Percentiles rank a stretch among this genome's conserved stretches.
Evolutionary conservation across 2,797 vertebrate species (phyloP).

Genomic region (Chaetodon trifasciatus): DNA sequence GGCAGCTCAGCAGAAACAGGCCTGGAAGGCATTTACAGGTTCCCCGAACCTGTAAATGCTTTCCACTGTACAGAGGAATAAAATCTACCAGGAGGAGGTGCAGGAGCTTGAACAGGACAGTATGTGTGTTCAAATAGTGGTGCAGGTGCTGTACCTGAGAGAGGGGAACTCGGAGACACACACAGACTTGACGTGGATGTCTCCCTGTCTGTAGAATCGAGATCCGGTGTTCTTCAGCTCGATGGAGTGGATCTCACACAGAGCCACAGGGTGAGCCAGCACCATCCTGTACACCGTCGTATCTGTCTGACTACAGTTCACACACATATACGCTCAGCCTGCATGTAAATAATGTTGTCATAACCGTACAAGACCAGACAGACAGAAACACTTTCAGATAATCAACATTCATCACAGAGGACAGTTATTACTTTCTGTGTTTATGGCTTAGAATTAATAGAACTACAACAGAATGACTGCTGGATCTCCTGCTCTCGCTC

Average conservation of each 20-base stretch:
- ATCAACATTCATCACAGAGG: slow-evolving; percentile 8
- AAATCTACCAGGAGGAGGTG: background rate
- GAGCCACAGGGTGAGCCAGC: slow-evolving; percentile 67
- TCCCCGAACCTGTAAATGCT: slow-evolving; percentile 7
- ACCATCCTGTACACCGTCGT: slow-evolving; percentile 71
- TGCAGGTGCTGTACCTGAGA: slow-evolving; percentile 56
- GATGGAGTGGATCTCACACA: slow-evolving; percentile 82
- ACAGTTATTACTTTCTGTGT: slow-evolving; percentile 23
- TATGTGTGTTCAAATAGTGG: background rate
- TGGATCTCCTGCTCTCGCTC: background rate
- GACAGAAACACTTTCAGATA: background rate
- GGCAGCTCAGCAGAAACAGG: slow-evolving; percentile 13
- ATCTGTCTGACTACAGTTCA: slow-evolving; percentile 65
- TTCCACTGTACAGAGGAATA: background rate
- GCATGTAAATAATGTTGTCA: slow-evolving; percentile 3
- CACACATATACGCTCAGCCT: background rate
- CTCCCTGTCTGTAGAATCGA: slow-evolving; percentile 80
- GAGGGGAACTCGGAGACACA: slow-evolving; percentile 81
- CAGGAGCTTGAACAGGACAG: background rate
- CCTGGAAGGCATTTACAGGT: slow-evolving; percentile 4
- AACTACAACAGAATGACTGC: background rate
- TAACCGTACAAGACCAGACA: background rate
- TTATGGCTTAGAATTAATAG: background rate
- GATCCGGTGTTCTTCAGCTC: slow-evolving; percentile 82
- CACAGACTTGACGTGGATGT: slow-evolving; percentile 81